These are phyloP conservation scores for Cheiracanthium punctorium DNA, from an alignment of 2,888 invertebrate species.

Conservation along the genomic window DNA sequence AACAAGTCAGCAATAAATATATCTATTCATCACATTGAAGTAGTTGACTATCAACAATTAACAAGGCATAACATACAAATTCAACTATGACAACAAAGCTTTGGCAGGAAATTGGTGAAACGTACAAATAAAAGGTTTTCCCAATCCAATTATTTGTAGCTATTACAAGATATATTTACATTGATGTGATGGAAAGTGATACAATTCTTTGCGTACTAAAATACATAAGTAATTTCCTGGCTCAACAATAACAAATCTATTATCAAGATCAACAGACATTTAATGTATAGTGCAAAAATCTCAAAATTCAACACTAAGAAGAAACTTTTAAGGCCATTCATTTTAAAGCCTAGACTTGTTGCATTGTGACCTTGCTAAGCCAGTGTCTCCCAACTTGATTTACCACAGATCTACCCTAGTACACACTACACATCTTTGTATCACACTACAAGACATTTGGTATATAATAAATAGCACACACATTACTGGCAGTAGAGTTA, in stretches of 20 bases:
- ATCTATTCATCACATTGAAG: constrained; percentile 13
- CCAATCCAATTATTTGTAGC: constrained; percentile 31
- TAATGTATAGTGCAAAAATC: constrained; percentile 58
- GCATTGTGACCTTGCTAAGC: constrained; percentile 1
- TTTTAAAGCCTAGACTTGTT: constrained; percentile 33
- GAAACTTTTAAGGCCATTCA: constrained; percentile 50
- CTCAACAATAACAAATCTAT: constrained; percentile 65
- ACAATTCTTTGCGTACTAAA: constrained; percentile 55
- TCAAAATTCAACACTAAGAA: constrained; percentile 52
- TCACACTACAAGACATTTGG: too few species aligned
- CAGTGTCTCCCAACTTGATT: constrained; percentile 2
- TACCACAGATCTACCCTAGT: too few species aligned
- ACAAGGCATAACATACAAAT: constrained; percentile 50
- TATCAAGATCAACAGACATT: constrained; percentile 60
- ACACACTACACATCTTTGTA: too few species aligned
- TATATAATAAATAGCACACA: too few species aligned
- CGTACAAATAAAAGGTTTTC: constrained; percentile 24
- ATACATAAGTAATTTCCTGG: constrained; percentile 54
- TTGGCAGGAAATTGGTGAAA: constrained; percentile 64
- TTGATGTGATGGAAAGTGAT: constrained; percentile 49
- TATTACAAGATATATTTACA: constrained; percentile 55
- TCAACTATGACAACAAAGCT: constrained; percentile 36
- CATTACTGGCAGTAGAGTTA: too few species aligned
- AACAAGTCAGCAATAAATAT: neutral
- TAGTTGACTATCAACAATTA: constrained; percentile 50